These are phyloP conservation scores for Pseudanteris insignis DNA, from an alignment of 2,888 invertebrate species.

Conservation along the genomic window DNA sequence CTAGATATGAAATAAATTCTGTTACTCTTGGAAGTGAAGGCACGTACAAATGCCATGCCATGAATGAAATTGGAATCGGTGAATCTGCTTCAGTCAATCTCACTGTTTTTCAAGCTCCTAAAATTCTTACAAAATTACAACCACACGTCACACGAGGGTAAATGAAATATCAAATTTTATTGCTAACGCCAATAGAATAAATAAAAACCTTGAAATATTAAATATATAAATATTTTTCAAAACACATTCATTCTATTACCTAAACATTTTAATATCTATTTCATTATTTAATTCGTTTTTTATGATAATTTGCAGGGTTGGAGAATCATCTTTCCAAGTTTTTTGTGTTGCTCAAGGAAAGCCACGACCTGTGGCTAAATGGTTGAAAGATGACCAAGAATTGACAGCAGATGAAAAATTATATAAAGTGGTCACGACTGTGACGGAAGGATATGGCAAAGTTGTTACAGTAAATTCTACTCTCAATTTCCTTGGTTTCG, in stretches of 20 bases:
- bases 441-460: slow-evolving; percentile 79
- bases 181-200: no score
- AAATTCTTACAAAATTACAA: slow-evolving; percentile 82
- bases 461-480: slow-evolving; percentile 86
- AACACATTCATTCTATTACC: no score
- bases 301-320: slow-evolving; percentile 69
- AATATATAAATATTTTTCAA: no score
- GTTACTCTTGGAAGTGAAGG: slow-evolving; percentile 89
- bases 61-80: slow-evolving; percentile 88
- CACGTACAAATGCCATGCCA: slow-evolving; percentile 88
- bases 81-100: slow-evolving; percentile 84
- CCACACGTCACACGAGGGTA: slow-evolving; percentile 78
- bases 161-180: no score
- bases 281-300: neutral
- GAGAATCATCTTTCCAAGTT: slow-evolving; percentile 81
- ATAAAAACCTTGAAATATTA: no score
- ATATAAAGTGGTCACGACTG: slow-evolving; percentile 83
- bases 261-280: no score
- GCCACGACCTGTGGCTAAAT: slow-evolving; percentile 83
- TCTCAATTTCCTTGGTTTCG: slow-evolving; percentile 81
- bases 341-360: slow-evolving; percentile 89
- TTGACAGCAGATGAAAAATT: slow-evolving; percentile 80
- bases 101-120: slow-evolving; percentile 89
- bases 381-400: slow-evolving; percentile 87
- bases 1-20: slow-evolving; percentile 85